Conservation (phyloP, 2,888 invertebrate species). For the Leptinotarsa juncta region DNA sequence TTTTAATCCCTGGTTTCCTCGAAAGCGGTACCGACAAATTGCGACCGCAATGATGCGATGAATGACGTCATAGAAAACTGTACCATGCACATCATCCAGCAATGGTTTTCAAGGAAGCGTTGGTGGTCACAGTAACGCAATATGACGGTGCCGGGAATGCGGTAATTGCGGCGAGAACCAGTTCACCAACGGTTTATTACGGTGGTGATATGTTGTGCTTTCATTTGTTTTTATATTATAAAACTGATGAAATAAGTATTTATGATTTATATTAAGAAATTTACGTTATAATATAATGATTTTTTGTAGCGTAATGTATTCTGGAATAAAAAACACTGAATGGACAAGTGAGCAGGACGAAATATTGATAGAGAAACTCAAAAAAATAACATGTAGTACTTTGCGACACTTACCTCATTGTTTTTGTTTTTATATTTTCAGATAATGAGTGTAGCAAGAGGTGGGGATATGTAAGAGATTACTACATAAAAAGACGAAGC, state of each 20-base stretch:
- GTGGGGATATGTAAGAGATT: constrained; percentile 4
- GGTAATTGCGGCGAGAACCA: constrained; percentile 28
- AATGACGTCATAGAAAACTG: constrained; percentile 34
- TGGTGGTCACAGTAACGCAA: not conserved
- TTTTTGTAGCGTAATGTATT: no score
- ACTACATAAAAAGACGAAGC: not conserved
- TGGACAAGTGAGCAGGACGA: not conserved
- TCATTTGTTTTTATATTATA: constrained; percentile 22
- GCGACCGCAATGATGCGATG: constrained; percentile 20
- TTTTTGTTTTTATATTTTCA: not conserved
- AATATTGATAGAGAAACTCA: not conserved
- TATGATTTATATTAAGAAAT: no score
- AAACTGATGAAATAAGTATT: no score
- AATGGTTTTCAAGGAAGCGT: constrained; percentile 34
- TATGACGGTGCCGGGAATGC: constrained; percentile 26
- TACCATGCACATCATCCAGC: constrained; percentile 25
- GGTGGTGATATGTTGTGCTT: constrained; percentile 22
- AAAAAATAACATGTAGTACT: constrained; percentile 13
- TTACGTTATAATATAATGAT: no score
- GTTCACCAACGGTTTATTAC: constrained; percentile 34
- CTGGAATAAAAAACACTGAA: no score
- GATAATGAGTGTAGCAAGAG: constrained; percentile 7
- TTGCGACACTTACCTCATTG: constrained; percentile 3
- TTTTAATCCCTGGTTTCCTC: constrained; percentile 29
- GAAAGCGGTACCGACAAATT: constrained; percentile 26